These are phyloP conservation scores for Halcyon leucocephala DNA, from an alignment of 2,797 vertebrate genomes.

Conservation along the genomic window DNA sequence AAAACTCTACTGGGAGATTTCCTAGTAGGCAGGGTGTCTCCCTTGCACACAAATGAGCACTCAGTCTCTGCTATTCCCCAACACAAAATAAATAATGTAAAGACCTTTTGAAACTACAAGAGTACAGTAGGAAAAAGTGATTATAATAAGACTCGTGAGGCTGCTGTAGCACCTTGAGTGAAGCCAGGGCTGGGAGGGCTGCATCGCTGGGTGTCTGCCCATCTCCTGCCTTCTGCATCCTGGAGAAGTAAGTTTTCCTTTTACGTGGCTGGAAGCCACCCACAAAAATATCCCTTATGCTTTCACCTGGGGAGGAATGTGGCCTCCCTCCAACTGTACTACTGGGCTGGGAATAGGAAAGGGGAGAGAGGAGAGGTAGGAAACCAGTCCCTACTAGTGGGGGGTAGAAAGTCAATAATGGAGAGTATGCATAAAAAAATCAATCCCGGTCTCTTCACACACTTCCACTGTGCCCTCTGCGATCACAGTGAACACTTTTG, in stretches of 20 bases:
- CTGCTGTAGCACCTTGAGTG: background rate
- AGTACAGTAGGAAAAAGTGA: background rate
- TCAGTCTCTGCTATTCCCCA: background rate
- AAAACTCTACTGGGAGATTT: background rate
- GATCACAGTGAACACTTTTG: background rate
- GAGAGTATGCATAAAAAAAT: accelerated
- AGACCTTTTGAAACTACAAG: background rate
- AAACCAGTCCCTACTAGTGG: background rate
- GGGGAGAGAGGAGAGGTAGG: background rate
- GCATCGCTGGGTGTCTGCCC: accelerated
- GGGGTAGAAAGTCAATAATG: background rate
- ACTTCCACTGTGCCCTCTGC: background rate
- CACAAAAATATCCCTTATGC: background rate
- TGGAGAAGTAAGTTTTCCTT: background rate
- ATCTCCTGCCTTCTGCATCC: background rate
- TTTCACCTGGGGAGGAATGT: background rate
- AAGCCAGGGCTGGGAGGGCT: background rate
- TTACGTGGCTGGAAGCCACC: background rate
- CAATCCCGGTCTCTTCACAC: background rate
- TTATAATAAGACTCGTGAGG: background rate
- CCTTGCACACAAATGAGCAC: background rate
- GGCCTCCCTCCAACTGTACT: background rate
- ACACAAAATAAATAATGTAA: background rate
- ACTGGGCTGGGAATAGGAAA: background rate
- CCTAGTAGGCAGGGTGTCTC: background rate